Evolutionary conservation across 2,113 vertebrate genomes (phyloP), one percentile per base, ranked within the genome.

Genomic region (Fregetta grallaria): DNA sequence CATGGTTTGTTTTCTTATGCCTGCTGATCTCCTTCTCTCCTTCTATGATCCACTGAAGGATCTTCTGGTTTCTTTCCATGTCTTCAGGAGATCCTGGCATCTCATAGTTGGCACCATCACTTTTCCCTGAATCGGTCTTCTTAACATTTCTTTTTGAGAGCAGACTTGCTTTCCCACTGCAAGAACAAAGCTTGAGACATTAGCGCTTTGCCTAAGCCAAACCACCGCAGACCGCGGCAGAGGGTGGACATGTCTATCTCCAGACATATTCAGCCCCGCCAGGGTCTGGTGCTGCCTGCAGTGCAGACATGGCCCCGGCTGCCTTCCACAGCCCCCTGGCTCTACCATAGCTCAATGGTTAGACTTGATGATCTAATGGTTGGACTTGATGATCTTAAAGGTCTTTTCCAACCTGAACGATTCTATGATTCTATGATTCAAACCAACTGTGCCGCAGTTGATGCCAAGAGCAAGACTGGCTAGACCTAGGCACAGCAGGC

Each of bases 1-100:
- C 98, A 20, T 99, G 99, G 66, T 98, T 98, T 18, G 98, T 98
- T 98, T 99, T 99, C 95, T 99, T 98, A 97, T 99, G 99, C 88
- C 98, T 97, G 92, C 97, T 98, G 81, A 99, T 97, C 92, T 99
- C 99, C 92, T 99, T 98, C 96, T 99, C 99, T 81, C 99, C 99
- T 74, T 99, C 99, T 90, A 99, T 99, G 98, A 99, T 99, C 99
- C 99, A 99, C 97, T 99, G 99, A 97, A 99, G 96, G 96, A 99
- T 99, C 97, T 99, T 99, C 98, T 99, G 99, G 97, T 99, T 99
- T 95, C 98, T 98, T 95, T 99, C 99, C 65, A 98, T 92, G 1
- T 99, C 99, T 87, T 99, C 99, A 32, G 98, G 93, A 29, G 98
- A 98, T 55, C 98, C 98, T 44, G 98, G 98, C 45, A 97, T 97